A percentile compares a stretch with the other conserved stretches of the same genome.
These are phyloP conservation scores for Odontophorus gujanensis DNA, from an alignment of 2,113 vertebrate species.

Conservation along the genomic window DNA sequence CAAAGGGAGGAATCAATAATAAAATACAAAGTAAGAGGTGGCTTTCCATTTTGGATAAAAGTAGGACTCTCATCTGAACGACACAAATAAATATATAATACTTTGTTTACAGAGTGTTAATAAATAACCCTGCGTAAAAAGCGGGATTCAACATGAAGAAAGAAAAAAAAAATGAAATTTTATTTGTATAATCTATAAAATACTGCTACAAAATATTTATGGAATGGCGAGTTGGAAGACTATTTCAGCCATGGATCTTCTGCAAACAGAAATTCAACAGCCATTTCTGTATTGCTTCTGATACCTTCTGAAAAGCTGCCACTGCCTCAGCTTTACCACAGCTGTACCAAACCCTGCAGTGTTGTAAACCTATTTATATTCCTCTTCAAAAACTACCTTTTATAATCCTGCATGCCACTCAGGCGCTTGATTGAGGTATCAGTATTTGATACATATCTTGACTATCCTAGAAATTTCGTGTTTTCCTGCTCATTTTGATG, in stretches of 20 bases:
- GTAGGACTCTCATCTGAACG: neutral
- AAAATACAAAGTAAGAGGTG: conserved; percentile 36
- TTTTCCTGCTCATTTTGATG: neutral
- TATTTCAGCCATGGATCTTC: neutral
- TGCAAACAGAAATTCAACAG: neutral
- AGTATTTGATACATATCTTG: neutral
- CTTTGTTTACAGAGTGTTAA: conserved; percentile 41
- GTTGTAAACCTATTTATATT: neutral
- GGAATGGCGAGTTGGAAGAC: neutral
- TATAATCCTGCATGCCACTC: neutral
- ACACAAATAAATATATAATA: neutral
- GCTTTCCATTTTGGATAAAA: conserved; percentile 55
- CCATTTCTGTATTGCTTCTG: neutral
- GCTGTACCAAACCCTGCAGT: neutral
- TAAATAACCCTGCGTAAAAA: conserved; percentile 62
- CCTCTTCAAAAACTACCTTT: neutral
- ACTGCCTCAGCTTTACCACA: neutral
- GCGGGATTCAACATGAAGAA: conserved; percentile 52
- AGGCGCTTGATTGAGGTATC: rapidly evolving
- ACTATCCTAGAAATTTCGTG: neutral
- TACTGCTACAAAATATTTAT: neutral
- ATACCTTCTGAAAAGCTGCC: neutral
- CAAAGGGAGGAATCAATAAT: conserved; percentile 52
- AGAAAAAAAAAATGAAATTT: conserved; percentile 33
- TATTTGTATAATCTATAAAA: neutral